phyloP scores from a whole-genome alignment of 1,140 invertebrate genomes.

The Trichonephila clavata region DNA sequence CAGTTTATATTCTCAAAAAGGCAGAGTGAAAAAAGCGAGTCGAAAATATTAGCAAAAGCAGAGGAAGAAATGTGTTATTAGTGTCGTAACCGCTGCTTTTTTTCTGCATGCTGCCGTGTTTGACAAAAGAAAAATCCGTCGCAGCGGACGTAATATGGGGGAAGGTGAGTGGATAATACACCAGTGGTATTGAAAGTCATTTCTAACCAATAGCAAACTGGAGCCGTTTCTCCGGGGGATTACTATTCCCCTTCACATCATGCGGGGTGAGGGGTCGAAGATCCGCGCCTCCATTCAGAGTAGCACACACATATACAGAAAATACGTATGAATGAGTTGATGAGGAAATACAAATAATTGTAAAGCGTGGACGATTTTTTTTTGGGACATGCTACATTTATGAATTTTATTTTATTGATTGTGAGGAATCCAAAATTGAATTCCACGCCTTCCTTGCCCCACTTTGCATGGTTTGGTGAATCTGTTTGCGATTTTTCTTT shows the following conservation, averaged over 20 bases:
- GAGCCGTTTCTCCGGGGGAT: neutral
- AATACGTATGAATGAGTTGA: conserved; percentile 22
- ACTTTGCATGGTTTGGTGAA: conserved; percentile 61
- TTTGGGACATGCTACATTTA: conserved; percentile 30
- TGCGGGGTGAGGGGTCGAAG: neutral
- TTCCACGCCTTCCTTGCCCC: conserved; percentile 54
- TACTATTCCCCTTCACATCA: conserved; percentile 7
- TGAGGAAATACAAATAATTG: conserved; percentile 62
- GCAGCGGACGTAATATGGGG: conserved; percentile 10
- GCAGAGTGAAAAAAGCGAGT: neutral
- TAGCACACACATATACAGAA: neutral
- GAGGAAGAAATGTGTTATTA: conserved; percentile 20
- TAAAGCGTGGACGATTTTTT: conserved; percentile 49
- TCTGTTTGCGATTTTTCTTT: conserved; percentile 58
- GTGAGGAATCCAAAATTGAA: conserved; percentile 50
- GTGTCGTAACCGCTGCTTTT: neutral
- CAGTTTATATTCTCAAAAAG: neutral
- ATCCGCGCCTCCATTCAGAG: neutral
- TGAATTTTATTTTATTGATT: conserved; percentile 65
- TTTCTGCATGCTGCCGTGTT: neutral
- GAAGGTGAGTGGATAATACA: conserved; percentile 23
- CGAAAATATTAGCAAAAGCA: neutral
- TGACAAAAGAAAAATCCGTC: conserved; percentile 25
- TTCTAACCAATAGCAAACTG: conserved; percentile 35
- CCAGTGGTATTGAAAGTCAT: neutral